Base-by-base conservation (phyloP, 2,797 vertebrate genomes). In the Thaleichthys pacificus region DNA sequence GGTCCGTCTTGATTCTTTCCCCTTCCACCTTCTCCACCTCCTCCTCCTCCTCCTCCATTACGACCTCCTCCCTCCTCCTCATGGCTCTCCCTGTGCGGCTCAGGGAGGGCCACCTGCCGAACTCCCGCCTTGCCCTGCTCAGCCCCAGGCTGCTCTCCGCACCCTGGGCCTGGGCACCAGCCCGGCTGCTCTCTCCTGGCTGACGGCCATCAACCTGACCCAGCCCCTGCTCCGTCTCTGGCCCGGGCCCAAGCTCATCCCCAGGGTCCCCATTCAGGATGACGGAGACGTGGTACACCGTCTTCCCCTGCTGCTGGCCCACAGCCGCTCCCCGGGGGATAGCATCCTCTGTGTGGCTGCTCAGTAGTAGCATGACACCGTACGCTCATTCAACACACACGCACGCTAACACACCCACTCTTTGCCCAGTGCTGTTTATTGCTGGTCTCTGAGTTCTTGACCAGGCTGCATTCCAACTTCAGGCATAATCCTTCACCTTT, bases 401-500 rank as follows among this genome's bases (percentile, higher is more conserved):
- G 5, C 19, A 68, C 15, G 77, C 47, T 65, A 22, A 62, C 66
- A 70, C 63, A 70, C 58, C 73, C 71, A 19, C 60, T 70, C 66
- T 71, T 75, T 77, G 74, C 68, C 54, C n/a, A 72, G 77, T 79
- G 77, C 74, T 65, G 66, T 75, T 69, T 74, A 74, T 71, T 76
- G 85, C 85, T 74, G 75, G 80, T 85, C 72, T 77, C 68, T n/a
- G 79, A 90, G 85, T 88, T 82, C 77, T 85, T 89, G 85, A 90
- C 86, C 86, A 81, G 86, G 83, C 85, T 76, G 83, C 88, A 91
- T 93, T 93, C 91, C 89, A 86, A 80, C 87, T 82, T 77, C 84
- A 87, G 83, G 81, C 75, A 89, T 91, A 93, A 93, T 93, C 92
- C 91, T 86, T 92, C 91, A 92, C 90, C 90, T 91, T 83, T 89